Evolutionary conservation across 2,797 vertebrate species (phyloP), one percentile per base, ranked within the genome.

Genomic region (Remorina albescens): DNA sequence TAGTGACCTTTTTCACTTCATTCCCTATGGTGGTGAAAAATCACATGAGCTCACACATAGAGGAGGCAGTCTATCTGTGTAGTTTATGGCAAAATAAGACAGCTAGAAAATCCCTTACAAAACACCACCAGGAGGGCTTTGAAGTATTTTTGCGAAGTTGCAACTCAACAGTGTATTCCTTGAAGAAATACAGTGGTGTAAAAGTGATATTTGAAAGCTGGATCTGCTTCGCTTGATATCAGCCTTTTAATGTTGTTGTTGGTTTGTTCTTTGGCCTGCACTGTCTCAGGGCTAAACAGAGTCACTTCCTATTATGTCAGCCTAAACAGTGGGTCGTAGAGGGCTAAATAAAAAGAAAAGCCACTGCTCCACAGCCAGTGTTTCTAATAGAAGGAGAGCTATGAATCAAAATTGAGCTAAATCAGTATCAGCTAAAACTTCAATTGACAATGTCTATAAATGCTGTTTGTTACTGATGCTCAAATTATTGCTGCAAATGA

Each of bases 291-390:
- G 84, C 78, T 57, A 32, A 42, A 83, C 28, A 0, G 13, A 68
- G 79, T 87, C 89, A 55, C 75, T 84, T 55, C 79, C 26, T 13
- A 76, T 92, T 63, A 77, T n/a, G 59, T 91, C 86, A 84, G 44
- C 21, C 67, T 11, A 67, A 79, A 37, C 80, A 79, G 69, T 32
- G 28, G 72, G 76, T 60, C 69, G 64, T 76, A 12, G 6, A 51
- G 61, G 57, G 3, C 67, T 36, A 68, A 57, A 70, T 68, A 42
- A 71, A 76, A 59, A 55, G 23, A n/a, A 36, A 64, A 65, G 69
- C 69, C 47, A 51, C 34, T 53, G 74, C 7, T 46, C 76, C 74
- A 61, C 49, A 67, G 74, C 41, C 49, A 47, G 39, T 66, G 47
- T 16, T 64, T 72, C 25, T 57, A 55, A 68, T 60, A 15, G 64